Evolutionary conservation across 2,888 invertebrate genomes (phyloP).

Genomic region (Pyrrhia umbra): DNA sequence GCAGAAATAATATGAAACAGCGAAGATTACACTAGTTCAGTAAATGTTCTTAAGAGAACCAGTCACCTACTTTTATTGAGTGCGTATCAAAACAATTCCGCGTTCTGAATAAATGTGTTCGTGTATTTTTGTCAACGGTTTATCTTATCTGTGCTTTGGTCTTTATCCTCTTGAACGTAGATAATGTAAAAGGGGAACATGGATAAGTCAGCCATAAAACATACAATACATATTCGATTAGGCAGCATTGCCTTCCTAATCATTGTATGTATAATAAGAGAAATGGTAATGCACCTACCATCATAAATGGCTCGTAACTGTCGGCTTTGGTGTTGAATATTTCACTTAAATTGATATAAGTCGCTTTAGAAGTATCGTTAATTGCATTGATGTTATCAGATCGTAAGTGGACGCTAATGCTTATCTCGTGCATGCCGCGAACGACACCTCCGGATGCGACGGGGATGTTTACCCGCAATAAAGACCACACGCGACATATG

Average conservation of each 20-base stretch:
- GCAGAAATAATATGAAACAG: conserved; percentile 32
- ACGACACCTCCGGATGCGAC: conserved; percentile 28
- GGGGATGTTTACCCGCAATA: conserved; percentile 20
- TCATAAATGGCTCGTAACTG: conserved; percentile 41
- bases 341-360: conserved; percentile 12
- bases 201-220: conserved; percentile 24
- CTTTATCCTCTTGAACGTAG: conserved; percentile 12
- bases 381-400: conserved; percentile 8
- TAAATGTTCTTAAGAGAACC: conserved; percentile 34
- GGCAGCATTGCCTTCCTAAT: conserved; percentile 22
- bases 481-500: conserved; percentile 25
- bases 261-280: conserved; percentile 25
- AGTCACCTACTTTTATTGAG: conserved; percentile 44
- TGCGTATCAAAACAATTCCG: conserved; percentile 54
- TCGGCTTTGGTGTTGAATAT: conserved; percentile 41
- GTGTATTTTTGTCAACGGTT: conserved; percentile 21
- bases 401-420: conserved; percentile 5
- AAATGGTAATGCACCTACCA: conserved; percentile 47
- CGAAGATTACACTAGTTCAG: conserved; percentile 31
- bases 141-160: conserved; percentile 27
- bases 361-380: background rate
- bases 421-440: background rate
- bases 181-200: conserved; percentile 27
- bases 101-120: conserved; percentile 39
- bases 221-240: conserved; percentile 43